Conservation (phyloP, 2,888 invertebrate species). For the Galerucella calmariensis region DNA sequence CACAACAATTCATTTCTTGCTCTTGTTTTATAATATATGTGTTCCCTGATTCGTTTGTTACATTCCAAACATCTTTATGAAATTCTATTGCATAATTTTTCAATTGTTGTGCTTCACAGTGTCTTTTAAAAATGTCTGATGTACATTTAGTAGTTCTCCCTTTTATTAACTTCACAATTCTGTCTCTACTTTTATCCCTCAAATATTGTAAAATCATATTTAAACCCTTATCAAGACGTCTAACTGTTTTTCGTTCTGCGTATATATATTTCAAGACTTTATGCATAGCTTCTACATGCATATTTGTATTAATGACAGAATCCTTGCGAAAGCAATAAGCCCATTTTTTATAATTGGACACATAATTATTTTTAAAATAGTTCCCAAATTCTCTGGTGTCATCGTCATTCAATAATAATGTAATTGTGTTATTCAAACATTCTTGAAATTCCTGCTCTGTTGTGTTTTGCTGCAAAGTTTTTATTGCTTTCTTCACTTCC, state of each 20-base stretch:
- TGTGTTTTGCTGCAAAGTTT: constrained; percentile 12
- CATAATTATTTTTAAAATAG: constrained; percentile 39
- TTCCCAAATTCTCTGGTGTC: constrained; percentile 32
- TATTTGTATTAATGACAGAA: constrained; percentile 39
- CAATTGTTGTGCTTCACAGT: no score
- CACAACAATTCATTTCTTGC: no score
- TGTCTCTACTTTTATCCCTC: background rate
- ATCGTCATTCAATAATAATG: background rate
- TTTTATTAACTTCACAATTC: background rate
- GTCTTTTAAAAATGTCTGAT: no score
- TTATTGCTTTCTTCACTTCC: constrained; percentile 7
- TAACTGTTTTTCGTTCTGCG: constrained; percentile 42
- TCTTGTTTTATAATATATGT: no score
- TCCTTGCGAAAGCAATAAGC: constrained; percentile 39
- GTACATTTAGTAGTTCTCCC: background rate
- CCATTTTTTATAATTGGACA: constrained; percentile 31
- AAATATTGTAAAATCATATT: background rate
- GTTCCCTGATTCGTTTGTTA: no score
- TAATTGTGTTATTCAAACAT: constrained; percentile 5
- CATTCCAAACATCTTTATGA: no score
- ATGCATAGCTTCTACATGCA: constrained; percentile 39
- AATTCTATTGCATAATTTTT: no score
- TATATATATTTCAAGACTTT: constrained; percentile 46
- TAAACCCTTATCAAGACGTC: background rate
- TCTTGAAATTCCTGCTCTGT: constrained; percentile 3